Percentiles rank a stretch among this genome's conserved stretches.
These are phyloP conservation scores for Poecilia wingei DNA, from an alignment of 2,797 vertebrate species.

Conservation along the genomic window DNA sequence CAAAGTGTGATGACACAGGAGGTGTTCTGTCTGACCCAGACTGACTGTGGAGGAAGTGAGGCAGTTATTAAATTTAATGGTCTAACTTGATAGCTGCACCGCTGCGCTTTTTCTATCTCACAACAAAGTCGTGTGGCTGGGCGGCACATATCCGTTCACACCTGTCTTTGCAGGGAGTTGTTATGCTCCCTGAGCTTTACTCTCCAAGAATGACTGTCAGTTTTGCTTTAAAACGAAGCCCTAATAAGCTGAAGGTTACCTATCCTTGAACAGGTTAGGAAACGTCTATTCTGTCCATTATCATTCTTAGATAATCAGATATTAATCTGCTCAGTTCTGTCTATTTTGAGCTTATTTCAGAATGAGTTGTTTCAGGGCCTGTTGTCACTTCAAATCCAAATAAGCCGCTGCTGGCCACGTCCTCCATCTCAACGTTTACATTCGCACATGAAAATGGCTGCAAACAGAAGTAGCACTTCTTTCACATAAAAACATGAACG, in stretches of 20 bases:
- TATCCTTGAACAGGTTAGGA: too few species aligned
- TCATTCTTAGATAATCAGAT: too few species aligned
- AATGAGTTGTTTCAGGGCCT: too few species aligned
- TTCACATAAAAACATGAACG: too few species aligned
- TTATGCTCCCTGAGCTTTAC: neutral
- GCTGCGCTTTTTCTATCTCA: neutral
- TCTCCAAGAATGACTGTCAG: neutral
- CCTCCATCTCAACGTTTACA: too few species aligned
- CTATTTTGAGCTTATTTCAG: too few species aligned
- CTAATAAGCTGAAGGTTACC: neutral
- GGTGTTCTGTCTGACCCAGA: neutral
- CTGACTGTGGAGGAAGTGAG: neutral
- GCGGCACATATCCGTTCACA: neutral
- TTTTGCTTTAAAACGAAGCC: neutral
- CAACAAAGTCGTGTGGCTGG: neutral
- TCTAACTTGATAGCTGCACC: neutral
- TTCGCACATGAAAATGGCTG: too few species aligned
- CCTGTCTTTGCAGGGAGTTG: neutral
- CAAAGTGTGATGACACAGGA: neutral
- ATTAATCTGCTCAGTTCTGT: too few species aligned
- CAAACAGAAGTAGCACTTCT: too few species aligned
- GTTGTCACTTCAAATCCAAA: too few species aligned
- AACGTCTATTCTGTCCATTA: too few species aligned
- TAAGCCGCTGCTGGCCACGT: too few species aligned
- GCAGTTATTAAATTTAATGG: neutral